phyloP scores from a whole-genome alignment of 2,888 invertebrate genomes.

The Neoaliturus tenellus region DNA sequence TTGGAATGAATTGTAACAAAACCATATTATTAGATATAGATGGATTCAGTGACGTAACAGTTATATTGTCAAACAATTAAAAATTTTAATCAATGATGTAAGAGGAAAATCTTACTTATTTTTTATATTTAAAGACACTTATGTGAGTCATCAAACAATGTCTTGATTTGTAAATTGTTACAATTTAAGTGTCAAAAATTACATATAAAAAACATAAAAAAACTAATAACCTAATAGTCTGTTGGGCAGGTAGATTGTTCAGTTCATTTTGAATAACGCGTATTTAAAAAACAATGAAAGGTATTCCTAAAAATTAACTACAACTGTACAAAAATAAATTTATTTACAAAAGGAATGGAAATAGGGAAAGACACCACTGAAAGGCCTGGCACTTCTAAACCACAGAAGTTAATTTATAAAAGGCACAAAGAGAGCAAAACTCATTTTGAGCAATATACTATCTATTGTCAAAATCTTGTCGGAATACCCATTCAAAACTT shows the following conservation, averaged over 20 bases:
- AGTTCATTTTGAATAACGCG: conserved; percentile 18
- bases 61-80: too few species aligned
- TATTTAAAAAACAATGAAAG: conserved; percentile 24
- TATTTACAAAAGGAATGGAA: conserved; percentile 28
- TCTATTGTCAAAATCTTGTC: conserved; percentile 55
- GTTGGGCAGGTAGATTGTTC: conserved; percentile 4
- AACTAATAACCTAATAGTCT: too few species aligned
- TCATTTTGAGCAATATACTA: conserved; percentile 55
- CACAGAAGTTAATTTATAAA: conserved; percentile 31
- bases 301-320: conserved; percentile 20
- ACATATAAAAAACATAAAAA: too few species aligned
- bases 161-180: too few species aligned
- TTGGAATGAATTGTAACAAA: background rate
- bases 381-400: conserved; percentile 7
- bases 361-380: conserved; percentile 23
- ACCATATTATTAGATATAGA: too few species aligned
- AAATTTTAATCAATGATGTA: too few species aligned
- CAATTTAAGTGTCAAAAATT: too few species aligned
- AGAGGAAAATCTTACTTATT: too few species aligned
- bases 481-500: conserved; percentile 10
- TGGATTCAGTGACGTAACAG: too few species aligned
- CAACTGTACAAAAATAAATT: conserved; percentile 14
- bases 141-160: too few species aligned
- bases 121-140: too few species aligned
- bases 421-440: conserved; percentile 40